These are phyloP conservation scores for Myotis myotis DNA, from an alignment of 2,797 vertebrate genomes.

Conservation along the genomic window DNA sequence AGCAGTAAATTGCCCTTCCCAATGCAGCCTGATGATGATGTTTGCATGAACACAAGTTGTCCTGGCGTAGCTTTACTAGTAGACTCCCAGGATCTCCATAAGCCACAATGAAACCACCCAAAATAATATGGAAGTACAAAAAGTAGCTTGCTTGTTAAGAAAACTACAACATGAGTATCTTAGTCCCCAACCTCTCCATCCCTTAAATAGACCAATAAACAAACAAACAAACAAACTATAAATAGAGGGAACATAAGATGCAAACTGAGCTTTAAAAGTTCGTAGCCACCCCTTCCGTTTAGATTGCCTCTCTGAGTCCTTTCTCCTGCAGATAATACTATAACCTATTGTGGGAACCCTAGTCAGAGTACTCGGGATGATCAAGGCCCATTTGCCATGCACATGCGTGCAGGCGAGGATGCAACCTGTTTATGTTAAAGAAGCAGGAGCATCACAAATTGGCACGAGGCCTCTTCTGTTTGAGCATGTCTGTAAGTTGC, in stretches of 20 bases:
- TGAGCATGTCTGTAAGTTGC: too few relatives aligned
- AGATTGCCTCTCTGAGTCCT: background rate
- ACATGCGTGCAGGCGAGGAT: too few relatives aligned
- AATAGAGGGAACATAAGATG: background rate
- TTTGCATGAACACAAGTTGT: background rate
- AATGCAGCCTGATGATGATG: background rate
- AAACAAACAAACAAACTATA: background rate
- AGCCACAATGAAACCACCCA: background rate
- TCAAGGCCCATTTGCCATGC: too few relatives aligned
- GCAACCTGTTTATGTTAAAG: too few relatives aligned
- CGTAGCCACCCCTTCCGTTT: background rate
- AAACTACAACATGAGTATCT: background rate
- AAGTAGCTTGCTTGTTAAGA: background rate
- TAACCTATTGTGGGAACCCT: too few relatives aligned
- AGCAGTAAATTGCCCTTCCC: background rate
- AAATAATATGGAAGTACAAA: background rate
- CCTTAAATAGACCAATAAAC: background rate
- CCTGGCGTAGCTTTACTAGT: background rate
- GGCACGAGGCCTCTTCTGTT: too few relatives aligned
- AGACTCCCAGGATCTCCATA: background rate
- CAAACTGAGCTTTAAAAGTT: background rate
- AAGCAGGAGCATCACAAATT: too few relatives aligned
- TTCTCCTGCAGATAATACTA: background rate
- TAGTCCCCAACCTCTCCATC: background rate
- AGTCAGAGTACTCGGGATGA: too few relatives aligned